Base-by-base conservation (phyloP, 2,888 invertebrate genomes). In the Dascillus cervinus region DNA sequence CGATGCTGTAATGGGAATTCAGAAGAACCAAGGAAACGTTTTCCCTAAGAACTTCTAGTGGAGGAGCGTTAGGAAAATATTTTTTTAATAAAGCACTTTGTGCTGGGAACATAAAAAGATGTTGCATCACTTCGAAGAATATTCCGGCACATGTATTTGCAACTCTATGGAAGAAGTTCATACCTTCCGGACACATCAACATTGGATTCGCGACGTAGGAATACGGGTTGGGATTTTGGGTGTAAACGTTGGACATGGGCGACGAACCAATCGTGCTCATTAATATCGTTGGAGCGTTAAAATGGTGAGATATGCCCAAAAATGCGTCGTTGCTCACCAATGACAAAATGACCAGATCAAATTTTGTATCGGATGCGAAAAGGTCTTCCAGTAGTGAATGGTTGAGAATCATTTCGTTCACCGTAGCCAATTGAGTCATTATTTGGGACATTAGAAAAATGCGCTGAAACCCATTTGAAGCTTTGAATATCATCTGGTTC, bases 1-100 rank as follows among this genome's bases (percentile, higher is more conserved):
- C 67, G 28, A 69, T 64, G 49, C 70, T 71, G 29, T 66, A 67
- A 49, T 76, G 74, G 1, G 56, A 49, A 22, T 53, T 49, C 9
- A 54, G 11, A 0, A 59, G 32, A 6, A 58, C 39, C 24, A 59
- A 23, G 5, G 55, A 53, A 10, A 34, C 14, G 20, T 53, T 48
- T n/a, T 47, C 42, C 22, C 31, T 32, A 26, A 49, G 28, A 17
- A 52, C 39, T 21, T 46, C 26, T 3, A 58, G 19, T 5, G 41
- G 33, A 3, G 56, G 56, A 1, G 52, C 43, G 13, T 51, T 37
- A 1, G 49, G 46, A 29, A 56, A 55, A 32, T 50, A 37, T 26
- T 45, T 37, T 20, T 44, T 21, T 3, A 53, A 24, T n/a, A 53
- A 26, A 5, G 33, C 29, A 8, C 44, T 26, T 11, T 52, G 41